A percentile compares a stretch with the other conserved stretches of the same genome.
Evolutionary conservation across 2,113 vertebrate species (phyloP).

Genomic region (Cottus gobio): DNA sequence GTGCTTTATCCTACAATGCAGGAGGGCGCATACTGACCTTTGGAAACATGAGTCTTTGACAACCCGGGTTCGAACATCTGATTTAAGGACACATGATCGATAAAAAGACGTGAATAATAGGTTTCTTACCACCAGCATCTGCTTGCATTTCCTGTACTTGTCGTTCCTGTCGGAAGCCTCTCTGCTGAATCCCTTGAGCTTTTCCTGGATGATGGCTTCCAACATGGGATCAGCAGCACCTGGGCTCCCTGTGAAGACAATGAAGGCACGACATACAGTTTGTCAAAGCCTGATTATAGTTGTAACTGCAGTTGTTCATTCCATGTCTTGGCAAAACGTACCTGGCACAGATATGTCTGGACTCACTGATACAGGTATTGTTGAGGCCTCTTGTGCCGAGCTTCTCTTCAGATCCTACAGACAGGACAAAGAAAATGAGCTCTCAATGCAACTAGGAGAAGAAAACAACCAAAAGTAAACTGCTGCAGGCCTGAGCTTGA

Average conservation of each 20-base stretch:
- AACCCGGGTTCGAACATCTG: background rate
- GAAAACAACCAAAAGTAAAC: background rate
- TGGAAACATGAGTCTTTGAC: background rate
- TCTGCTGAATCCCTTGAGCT: slow-evolving; percentile 91
- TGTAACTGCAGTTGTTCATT: slow-evolving; percentile 3
- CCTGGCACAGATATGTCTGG: slow-evolving; percentile 84
- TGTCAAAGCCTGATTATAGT: background rate
- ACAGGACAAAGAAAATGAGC: slow-evolving; percentile 5
- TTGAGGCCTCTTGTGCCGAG: slow-evolving; percentile 70
- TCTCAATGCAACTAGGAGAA: background rate
- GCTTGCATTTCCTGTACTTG: slow-evolving; percentile 96
- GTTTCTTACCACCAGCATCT: slow-evolving; percentile 90
- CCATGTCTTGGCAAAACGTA: slow-evolving; percentile 21
- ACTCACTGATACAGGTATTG: slow-evolving; percentile 74
- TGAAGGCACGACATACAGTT: slow-evolving; percentile 3
- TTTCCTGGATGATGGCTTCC: slow-evolving; percentile 90
- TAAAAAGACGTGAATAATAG: background rate
- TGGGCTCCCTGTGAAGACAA: slow-evolving; percentile 82
- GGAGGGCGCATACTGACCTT: background rate
- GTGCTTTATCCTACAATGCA: background rate
- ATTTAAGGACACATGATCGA: background rate
- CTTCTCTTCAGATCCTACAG: slow-evolving; percentile 76
- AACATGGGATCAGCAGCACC: slow-evolving; percentile 86
- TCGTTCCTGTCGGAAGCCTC: slow-evolving; percentile 92
- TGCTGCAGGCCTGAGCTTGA: background rate